phyloP scores from a whole-genome alignment of 2,113 vertebrate species.

The Telmatochromis sp. region DNA sequence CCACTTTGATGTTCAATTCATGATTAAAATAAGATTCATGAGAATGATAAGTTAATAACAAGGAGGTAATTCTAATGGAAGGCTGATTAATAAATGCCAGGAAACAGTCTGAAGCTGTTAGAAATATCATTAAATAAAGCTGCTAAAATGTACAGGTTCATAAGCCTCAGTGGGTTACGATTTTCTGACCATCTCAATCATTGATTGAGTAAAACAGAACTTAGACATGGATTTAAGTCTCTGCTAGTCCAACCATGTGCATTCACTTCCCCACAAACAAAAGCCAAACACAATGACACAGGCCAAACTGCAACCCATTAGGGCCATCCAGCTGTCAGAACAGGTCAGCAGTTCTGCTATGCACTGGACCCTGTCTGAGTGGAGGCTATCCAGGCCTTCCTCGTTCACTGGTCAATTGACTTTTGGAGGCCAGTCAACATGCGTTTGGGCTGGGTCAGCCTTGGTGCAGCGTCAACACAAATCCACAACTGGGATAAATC shows the following conservation, averaged over 20 bases:
- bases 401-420: conserved; percentile 23
- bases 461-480: conserved; percentile 9
- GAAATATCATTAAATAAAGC: background rate
- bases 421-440: conserved; percentile 23
- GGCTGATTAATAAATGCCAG: background rate
- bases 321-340: conserved; percentile 45
- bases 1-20: background rate
- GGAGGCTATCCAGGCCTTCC: conserved; percentile 9
- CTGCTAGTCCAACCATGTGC: background rate
- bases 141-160: background rate
- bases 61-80: background rate
- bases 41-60: background rate
- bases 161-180: background rate
- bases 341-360: conserved; percentile 35
- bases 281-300: conserved; percentile 29
- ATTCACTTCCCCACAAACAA: conserved; percentile 7
- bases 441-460: background rate
- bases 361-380: conserved; percentile 7
- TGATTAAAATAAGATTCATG: background rate
- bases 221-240: conserved; percentile 12
- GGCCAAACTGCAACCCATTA: conserved; percentile 40
- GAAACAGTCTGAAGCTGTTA: background rate
- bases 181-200: background rate
- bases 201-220: background rate
- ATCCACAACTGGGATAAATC: background rate